Conservation (phyloP, 2,797 vertebrate species). For the Gallinago nigripennis region DNA sequence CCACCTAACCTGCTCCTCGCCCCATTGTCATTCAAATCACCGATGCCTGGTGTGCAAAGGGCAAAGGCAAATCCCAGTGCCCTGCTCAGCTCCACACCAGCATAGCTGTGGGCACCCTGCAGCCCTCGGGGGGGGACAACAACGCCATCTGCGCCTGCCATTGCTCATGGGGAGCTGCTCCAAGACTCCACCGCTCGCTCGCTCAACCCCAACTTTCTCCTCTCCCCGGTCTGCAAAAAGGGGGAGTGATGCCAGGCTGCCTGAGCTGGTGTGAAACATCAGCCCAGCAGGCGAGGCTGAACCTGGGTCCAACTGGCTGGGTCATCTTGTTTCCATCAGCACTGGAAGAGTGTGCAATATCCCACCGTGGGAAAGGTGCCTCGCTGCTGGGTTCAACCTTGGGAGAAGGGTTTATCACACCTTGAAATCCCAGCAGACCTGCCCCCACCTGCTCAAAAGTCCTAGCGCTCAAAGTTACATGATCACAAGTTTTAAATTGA, state of each 20-base stretch:
- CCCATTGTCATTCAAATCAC: constrained; percentile 13
- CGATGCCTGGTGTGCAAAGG: neutral
- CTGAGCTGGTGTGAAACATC: neutral
- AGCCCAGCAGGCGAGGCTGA: neutral
- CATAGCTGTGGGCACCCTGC: neutral
- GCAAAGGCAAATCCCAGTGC: neutral
- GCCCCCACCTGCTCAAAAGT: neutral
- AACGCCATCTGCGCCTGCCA: neutral
- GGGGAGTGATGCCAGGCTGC: neutral
- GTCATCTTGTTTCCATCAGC: neutral
- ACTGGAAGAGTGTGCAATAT: neutral
- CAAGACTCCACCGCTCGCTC: neutral
- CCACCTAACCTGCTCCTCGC: neutral
- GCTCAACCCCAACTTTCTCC: neutral
- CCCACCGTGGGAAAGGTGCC: neutral
- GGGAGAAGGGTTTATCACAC: neutral
- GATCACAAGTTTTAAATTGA: neutral
- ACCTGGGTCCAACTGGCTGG: neutral
- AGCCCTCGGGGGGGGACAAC: neutral
- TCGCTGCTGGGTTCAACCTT: neutral
- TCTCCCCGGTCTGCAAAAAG: neutral
- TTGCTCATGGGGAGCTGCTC: neutral
- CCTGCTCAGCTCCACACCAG: neutral
- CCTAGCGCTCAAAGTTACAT: fast-evolving
- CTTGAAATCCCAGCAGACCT: neutral